Evolutionary conservation across 2,888 invertebrate species (phyloP).

Genomic region (Troides aeacus): DNA sequence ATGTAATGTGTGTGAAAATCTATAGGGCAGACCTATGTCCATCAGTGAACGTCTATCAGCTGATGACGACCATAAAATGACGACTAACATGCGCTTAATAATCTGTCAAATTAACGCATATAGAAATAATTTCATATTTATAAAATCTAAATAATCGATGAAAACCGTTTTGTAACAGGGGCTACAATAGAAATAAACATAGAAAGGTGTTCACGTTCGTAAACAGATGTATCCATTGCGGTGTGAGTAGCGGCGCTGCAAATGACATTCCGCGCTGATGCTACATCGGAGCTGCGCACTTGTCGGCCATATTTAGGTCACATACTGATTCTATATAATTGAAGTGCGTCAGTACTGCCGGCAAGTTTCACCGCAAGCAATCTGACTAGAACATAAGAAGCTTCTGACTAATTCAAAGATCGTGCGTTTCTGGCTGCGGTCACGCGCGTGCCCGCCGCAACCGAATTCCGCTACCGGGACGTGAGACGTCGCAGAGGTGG

Average conservation of each 20-base stretch:
- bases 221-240: constrained; percentile 55
- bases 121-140: not conserved
- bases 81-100: no score
- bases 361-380: constrained; percentile 68
- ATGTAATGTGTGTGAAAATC: no score
- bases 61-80: no score
- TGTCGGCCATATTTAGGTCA: constrained; percentile 65
- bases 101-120: not conserved
- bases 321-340: constrained; percentile 67
- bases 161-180: not conserved
- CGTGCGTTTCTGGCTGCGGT: constrained; percentile 69
- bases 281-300: constrained; percentile 61
- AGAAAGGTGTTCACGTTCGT: constrained; percentile 35
- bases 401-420: constrained; percentile 67
- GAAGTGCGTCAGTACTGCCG: constrained; percentile 54
- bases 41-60: no score
- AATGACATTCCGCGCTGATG: constrained; percentile 68
- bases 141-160: not conserved
- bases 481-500: constrained; percentile 37
- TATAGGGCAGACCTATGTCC: no score
- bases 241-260: constrained; percentile 60
- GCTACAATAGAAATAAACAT: constrained; percentile 4
- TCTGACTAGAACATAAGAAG: constrained; percentile 59
- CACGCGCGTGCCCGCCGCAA: constrained; percentile 61
- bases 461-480: constrained; percentile 61